Percentiles rank a stretch among this genome's conserved stretches.
Conservation (phyloP, 2,797 vertebrate genomes). For the Furcifer pardalis region DNA sequence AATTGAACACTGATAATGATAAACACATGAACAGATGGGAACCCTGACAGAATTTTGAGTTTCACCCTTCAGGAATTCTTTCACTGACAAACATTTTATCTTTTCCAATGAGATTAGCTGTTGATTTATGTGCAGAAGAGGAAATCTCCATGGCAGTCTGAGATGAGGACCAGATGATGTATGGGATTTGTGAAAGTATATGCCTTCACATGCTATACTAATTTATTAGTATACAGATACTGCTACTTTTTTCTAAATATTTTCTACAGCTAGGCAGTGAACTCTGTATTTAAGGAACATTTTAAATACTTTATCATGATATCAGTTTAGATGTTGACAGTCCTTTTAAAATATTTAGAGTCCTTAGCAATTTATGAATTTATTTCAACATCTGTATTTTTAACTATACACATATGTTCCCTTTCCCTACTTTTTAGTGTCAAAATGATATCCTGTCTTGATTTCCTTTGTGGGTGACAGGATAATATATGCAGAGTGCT, state of each 20-base stretch:
- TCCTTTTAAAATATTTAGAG: conserved; percentile 19
- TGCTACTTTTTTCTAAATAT: neutral
- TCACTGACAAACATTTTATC: neutral
- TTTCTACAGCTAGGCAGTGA: neutral
- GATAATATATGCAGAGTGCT: too few species aligned
- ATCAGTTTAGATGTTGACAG: neutral
- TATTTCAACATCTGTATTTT: conserved; percentile 4
- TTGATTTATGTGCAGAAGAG: neutral
- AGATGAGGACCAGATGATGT: neutral
- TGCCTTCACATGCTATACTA: neutral
- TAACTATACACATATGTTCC: neutral
- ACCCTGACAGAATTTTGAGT: neutral
- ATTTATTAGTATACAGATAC: neutral
- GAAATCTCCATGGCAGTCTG: neutral
- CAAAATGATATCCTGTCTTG: neutral
- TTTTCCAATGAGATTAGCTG: conserved; percentile 2
- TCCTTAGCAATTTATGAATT: conserved; percentile 3
- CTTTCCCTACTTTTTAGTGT: neutral
- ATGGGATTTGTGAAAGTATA: neutral
- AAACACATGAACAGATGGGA: neutral
- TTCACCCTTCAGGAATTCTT: neutral
- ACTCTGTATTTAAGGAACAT: neutral
- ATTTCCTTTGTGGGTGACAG: too few species aligned
- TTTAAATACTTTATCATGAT: neutral
- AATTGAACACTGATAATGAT: neutral